A percentile compares a stretch with the other conserved stretches of the same genome.
Conservation (phyloP, 2,113 vertebrate genomes). For the Cyprinus carpio region DNA sequence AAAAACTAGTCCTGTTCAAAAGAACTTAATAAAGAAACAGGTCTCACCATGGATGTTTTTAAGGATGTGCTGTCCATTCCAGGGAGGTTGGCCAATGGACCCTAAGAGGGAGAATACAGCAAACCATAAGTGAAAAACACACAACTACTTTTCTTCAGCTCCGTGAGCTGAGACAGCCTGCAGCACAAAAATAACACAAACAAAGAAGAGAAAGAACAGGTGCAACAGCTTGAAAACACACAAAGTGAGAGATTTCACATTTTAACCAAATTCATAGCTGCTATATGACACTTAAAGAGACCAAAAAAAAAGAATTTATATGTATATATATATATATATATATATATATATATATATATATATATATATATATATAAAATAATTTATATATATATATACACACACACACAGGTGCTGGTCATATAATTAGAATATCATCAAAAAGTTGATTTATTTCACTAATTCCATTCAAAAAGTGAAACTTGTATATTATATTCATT, state of each 20-base stretch:
- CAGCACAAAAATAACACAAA: background rate
- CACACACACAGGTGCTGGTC: too few relatives aligned
- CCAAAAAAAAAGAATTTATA: too few relatives aligned
- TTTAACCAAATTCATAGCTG: background rate
- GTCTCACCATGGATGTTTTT: conserved; percentile 91
- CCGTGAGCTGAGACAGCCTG: background rate
- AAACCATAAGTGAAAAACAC: background rate
- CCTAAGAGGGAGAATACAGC: conserved; percentile 69
- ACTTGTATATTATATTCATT: too few relatives aligned
- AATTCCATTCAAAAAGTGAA: too few relatives aligned
- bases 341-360: too few relatives aligned
- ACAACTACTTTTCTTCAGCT: background rate
- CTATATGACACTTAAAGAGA: background rate
- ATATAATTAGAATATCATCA: too few relatives aligned
- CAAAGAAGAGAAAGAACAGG: background rate
- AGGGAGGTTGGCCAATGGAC: conserved; percentile 84
- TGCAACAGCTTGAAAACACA: conserved; percentile 5
- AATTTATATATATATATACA: too few relatives aligned
- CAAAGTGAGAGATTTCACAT: conserved; percentile 7
- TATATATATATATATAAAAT: too few relatives aligned
- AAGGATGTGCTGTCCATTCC: conserved; percentile 86
- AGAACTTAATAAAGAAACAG: background rate
- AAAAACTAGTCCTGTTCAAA: background rate
- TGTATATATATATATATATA: too few relatives aligned
- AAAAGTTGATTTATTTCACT: too few relatives aligned